Evolutionary conservation across 2,888 invertebrate species (phyloP), one percentile per base, ranked within the genome.

Genomic region (Ariolimax columbianus): DNA sequence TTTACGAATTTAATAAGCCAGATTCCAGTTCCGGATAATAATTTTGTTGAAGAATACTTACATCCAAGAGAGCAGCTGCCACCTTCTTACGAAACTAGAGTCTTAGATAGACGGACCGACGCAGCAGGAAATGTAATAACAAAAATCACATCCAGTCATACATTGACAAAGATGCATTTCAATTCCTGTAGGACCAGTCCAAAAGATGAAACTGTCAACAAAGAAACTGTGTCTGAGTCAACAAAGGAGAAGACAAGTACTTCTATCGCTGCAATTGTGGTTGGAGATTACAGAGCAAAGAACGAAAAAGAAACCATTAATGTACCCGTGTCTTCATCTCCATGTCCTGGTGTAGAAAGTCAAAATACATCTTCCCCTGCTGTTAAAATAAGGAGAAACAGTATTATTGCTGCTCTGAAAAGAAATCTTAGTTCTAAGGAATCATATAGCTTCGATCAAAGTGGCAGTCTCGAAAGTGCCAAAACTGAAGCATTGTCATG

Each of bases 271-370:
- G 40, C 19, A 0, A 30, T 82, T 55, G 11, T 38, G 47, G 63
- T 83, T 36, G 77, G 77, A n/a, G 83, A 83, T 33, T 68, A 68
- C 66, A 77, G 51, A 82, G 0, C 1, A 14, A 66, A n/a, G 11
- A 59, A 73, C 17, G 70, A 55, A 36, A 14, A 36, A 3, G 55
- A 73, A 19, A 73, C 14, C 26, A 73, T n/a, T 30, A 17, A 47
- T 33, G 33, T 1, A 7, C 4, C 33, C 1, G 19, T 0, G 36
- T 33, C 30, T 33, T 30, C 47, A 75, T 33, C 6, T 75, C 43
- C 3, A 17, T 11, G 2, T 26, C n/a, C n/a, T 1, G 7, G 14
- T 9, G n/a, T 2, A 9, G 43, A 73, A 0, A 70, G 36, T n/a
- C 59, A 23, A 6, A 40, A 40, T 4, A 36, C 4, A 40, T 11